Evolutionary conservation across 2,797 vertebrate genomes (phyloP).

Genomic region (Myioborus miniatus): DNA sequence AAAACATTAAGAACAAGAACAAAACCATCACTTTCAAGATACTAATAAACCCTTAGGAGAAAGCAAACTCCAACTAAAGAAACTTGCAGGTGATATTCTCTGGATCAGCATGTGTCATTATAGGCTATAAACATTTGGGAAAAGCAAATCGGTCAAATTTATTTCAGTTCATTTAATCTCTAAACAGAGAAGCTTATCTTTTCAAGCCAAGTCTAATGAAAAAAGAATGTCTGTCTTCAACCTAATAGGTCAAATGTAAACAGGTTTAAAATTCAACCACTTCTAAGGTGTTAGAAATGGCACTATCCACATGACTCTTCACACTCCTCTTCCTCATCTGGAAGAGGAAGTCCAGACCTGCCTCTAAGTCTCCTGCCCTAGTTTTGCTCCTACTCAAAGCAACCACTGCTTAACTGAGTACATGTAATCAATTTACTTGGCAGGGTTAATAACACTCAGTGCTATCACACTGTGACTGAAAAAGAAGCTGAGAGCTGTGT

Average conservation of each 20-base stretch:
- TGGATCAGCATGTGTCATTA: background rate
- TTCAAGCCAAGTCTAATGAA: conserved; percentile 8
- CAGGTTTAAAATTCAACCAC: background rate
- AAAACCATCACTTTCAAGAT: background rate
- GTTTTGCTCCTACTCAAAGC: background rate
- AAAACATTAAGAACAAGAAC: background rate
- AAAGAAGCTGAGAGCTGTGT: background rate
- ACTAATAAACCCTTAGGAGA: background rate
- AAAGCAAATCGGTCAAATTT: background rate
- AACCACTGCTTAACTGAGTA: background rate
- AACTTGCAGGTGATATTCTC: background rate
- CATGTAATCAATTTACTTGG: background rate
- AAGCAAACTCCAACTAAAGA: background rate
- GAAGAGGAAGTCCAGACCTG: background rate
- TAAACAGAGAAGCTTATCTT: conserved; percentile 10
- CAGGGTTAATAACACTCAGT: background rate
- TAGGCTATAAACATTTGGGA: background rate
- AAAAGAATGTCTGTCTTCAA: background rate
- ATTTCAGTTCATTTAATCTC: conserved; percentile 10
- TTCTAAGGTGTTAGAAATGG: background rate
- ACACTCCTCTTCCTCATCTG: background rate
- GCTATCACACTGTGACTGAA: background rate
- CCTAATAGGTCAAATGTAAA: background rate
- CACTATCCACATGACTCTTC: background rate
- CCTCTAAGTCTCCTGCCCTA: background rate